Evolutionary conservation across 2,888 invertebrate species (phyloP).

Genomic region (Cerastoderma edule): DNA sequence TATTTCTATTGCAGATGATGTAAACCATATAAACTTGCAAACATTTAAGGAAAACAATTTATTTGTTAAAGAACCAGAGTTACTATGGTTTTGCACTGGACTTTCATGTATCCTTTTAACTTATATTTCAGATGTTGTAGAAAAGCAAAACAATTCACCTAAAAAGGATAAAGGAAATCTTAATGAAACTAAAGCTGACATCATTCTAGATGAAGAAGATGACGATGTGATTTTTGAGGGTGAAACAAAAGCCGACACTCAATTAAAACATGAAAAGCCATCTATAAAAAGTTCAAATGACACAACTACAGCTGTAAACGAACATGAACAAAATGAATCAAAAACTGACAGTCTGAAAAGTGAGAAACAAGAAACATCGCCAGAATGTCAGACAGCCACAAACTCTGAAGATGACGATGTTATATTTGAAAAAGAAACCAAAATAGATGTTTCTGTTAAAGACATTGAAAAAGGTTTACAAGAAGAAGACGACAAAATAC

Average conservation of each 20-base stretch:
- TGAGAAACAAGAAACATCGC: background rate
- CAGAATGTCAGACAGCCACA: background rate
- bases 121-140: too few species aligned
- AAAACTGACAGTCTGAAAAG: slow-evolving; percentile 16
- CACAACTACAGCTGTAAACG: background rate
- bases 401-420: slow-evolving; percentile 25
- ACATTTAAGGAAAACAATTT: too few species aligned
- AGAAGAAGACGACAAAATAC: too few species aligned
- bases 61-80: too few species aligned
- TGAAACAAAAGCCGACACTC: slow-evolving; percentile 32
- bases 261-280: slow-evolving; percentile 6
- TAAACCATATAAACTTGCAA: too few species aligned
- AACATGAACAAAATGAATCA: slow-evolving; percentile 3
- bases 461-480: too few species aligned
- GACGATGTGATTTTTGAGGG: slow-evolving; percentile 43
- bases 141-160: too few species aligned
- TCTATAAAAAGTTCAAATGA: too few species aligned
- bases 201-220: slow-evolving; percentile 16
- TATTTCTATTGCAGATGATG: too few species aligned
- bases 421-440: slow-evolving; percentile 12
- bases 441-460: slow-evolving; percentile 13
- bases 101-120: too few species aligned
- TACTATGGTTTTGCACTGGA: too few species aligned
- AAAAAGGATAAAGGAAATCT: too few species aligned
- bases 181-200: background rate